Evolutionary conservation across 2,797 vertebrate species (phyloP).

Genomic region (Sebastiscus tertius): DNA sequence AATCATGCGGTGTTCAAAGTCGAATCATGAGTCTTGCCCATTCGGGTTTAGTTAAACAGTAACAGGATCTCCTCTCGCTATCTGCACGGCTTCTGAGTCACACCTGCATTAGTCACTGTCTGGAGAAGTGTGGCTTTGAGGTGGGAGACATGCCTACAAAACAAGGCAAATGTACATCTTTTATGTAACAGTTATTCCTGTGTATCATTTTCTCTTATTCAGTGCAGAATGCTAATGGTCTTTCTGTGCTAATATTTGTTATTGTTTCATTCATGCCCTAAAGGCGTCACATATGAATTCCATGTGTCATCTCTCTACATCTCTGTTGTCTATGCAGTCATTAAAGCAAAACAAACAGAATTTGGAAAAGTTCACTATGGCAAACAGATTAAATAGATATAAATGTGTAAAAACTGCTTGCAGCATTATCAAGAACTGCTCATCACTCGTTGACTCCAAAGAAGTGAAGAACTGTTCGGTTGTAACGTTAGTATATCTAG

Average conservation of each 20-base stretch:
- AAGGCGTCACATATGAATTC: conserved; percentile 36
- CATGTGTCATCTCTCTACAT: conserved; percentile 24
- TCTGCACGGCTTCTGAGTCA: conserved; percentile 41
- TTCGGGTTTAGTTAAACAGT: conserved; percentile 53
- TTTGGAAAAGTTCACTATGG: not conserved
- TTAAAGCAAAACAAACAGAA: conserved; percentile 29
- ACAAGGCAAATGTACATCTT: not conserved
- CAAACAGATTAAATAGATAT: not conserved
- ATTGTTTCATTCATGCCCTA: conserved; percentile 11
- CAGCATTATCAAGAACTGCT: too few species aligned
- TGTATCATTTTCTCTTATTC: not conserved
- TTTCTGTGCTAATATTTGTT: conserved; percentile 42
- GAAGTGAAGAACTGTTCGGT: too few species aligned
- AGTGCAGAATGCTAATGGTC: not conserved
- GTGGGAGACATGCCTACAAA: conserved; percentile 18
- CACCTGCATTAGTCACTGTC: conserved; percentile 41
- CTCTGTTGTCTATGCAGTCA: conserved; percentile 30
- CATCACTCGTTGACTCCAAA: too few species aligned
- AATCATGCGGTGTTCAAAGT: conserved; percentile 44
- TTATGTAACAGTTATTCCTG: not conserved
- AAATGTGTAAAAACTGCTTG: not conserved
- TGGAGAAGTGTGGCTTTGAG: conserved; percentile 24
- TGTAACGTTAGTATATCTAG: too few species aligned
- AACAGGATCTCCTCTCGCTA: conserved; percentile 33
- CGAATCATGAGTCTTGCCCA: conserved; percentile 18